Evolutionary conservation across 37 sponge, comb jelly and placozoan species (phyloP).

Genomic region (Ianthella basta): DNA sequence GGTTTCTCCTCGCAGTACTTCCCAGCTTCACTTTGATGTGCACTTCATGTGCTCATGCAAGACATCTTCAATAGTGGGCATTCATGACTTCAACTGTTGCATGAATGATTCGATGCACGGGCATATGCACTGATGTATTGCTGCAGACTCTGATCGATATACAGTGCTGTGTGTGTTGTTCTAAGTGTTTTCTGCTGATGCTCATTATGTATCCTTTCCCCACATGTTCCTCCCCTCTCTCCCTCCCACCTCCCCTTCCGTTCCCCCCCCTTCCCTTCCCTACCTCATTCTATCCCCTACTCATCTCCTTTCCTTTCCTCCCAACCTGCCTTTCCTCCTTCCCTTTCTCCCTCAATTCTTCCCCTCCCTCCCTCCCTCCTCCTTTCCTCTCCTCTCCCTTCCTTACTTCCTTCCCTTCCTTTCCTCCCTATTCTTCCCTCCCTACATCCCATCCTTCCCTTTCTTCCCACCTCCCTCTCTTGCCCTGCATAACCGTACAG

Average conservation of each 20-base stretch:
- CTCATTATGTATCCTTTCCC: too few relatives aligned
- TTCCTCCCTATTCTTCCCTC: neutral
- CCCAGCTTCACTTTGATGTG: too few relatives aligned
- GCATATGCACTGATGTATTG: too few relatives aligned
- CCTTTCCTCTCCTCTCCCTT: neutral
- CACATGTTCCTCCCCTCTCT: too few relatives aligned
- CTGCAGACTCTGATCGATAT: too few relatives aligned
- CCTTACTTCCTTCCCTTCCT: neutral
- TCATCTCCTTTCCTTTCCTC: neutral
- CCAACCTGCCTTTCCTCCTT: neutral
- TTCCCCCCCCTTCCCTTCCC: neutral
- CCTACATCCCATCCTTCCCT: neutral
- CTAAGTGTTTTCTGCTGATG: too few relatives aligned
- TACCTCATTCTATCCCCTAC: neutral
- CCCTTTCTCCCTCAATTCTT: neutral
- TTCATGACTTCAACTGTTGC: too few relatives aligned
- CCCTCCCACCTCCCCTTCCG: neutral
- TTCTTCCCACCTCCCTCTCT: neutral
- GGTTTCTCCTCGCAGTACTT: too few relatives aligned
- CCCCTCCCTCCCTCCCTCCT: neutral
- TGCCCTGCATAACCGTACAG: constrained; percentile 39
- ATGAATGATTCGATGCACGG: too few relatives aligned
- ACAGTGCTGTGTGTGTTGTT: too few relatives aligned
- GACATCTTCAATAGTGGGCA: too few relatives aligned
- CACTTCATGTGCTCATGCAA: too few relatives aligned